Evolutionary conservation across 2,113 vertebrate genomes (phyloP), one percentile per base, ranked within the genome.

Genomic region (Pygoscelis adeliae): DNA sequence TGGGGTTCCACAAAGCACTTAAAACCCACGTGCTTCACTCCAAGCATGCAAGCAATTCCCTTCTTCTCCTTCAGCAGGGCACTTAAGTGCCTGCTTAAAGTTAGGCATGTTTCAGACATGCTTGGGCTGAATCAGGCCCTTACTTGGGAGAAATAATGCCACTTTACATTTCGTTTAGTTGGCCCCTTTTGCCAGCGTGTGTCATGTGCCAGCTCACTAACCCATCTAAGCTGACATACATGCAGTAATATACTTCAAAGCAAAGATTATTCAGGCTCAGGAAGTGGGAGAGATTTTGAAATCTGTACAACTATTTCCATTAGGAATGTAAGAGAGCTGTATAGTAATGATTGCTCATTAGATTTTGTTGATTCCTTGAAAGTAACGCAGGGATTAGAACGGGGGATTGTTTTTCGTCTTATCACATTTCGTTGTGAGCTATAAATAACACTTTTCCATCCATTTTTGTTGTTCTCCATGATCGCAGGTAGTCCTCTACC

Each of bases 1-100:
- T 93, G 85, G 78, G 58, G 66, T 93, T 93, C 88, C 79, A 81
- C 83, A 87, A 86, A 89, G 90, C 90, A 92, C 72, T 96, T 93
- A 90, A 97, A 91, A 61, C 70, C 62, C 79, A 55, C 1, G 5
- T 90, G 71, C 63, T 72, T 53, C 30, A 21, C 71, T 77, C 44
- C 55, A 92, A 86, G 76, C 61, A 73, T 27, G 71, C 17, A 61
- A 69, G 49, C 30, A 86, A 63, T 90, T 76, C 66, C n/a, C 38
- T 6, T 34, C 44, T 42, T 46, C 23, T 82, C 44, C 73, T 83
- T 87, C 17, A 3, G 59, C 40, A 17, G 29, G 53, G 53, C 29
- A 42, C 73, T 74, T 46, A 20, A 34, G 34, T 62, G n/a, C 49
- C 59, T 69, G 66, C 42, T 59, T 63, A 56, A 89, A 77, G 44